Base-by-base conservation (phyloP, 2,888 invertebrate genomes). In the Rhagium mordax region DNA sequence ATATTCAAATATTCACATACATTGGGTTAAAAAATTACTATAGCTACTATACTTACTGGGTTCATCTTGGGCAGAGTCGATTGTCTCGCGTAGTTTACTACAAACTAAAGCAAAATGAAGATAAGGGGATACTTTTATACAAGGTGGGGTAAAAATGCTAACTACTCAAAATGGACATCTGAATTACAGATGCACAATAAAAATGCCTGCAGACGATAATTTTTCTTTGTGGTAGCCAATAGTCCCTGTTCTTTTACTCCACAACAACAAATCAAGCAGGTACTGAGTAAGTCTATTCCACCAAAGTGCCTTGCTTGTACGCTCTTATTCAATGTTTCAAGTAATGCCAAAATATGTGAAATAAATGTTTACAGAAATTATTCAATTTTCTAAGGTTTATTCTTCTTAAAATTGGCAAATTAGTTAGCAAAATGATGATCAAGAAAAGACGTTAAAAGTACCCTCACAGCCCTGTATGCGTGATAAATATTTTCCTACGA, bases 261-360 rank as follows among this genome's bases (percentile, higher is more conserved):
- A 71, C 71, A 79, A 75, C 75, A 78, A 78, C 73, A 80, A 77
- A 80, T 73, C 71, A 41, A 69, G 61, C 57, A 72, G 53, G 49
- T 66, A 74, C 66, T 65, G 62, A 8, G 64, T 53, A 61, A 75
- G 70, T 70, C 49, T 61, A 29, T 68, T 76, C 76, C 76, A 76
- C 76, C 76, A 71, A 59, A 53, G 75, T 59, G 49, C 33, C 21
- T 4, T 24, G 13, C 8, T 62, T 51, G 15, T 24, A 70, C 53
- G n/a, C 0, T 3, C n/a, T n/a, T n/a, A n/a, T n/a, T n/a, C n/a
- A n/a, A n/a, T n/a, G n/a, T n/a, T n/a, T n/a, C n/a, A n/a, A n/a
- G n/a, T n/a, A n/a, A n/a, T n/a, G n/a, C n/a, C n/a, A n/a, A n/a
- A n/a, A n/a, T n/a, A n/a, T n/a, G n/a, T n/a, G n/a, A n/a, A n/a